Base-by-base conservation (phyloP, 2,113 vertebrate genomes). In the Spermophilus dauricus region DNA sequence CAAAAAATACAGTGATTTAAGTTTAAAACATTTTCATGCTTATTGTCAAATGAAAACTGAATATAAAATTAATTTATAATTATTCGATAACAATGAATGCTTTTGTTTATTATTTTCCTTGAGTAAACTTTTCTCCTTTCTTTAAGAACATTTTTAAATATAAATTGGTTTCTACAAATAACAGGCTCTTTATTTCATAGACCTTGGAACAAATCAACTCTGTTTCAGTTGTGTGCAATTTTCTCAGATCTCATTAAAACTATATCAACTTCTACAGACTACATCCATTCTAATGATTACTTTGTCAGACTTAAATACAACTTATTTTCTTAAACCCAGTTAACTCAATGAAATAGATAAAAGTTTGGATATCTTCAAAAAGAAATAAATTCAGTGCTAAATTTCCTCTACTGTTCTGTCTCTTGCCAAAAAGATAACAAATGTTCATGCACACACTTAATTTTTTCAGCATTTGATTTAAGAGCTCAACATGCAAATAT, bases 161-260 rank as follows among this genome's bases (percentile, higher is more conserved):
- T 77, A 94, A 63, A 84, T 61, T 5, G 58, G 14, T 5, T 24
- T 69, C 30, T 85, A 28, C 11, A 86, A 89, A 94, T 58, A 91
- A 67, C 24, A 14, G 37, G 1, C 0, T 34, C 8, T 17, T 70
- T 89, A 53, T 93, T 97, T 32, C 24, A 48, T 26, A 91, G 37
- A 88, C 61, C 24, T 26, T 75, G 34, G 30, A 86, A 11, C 18
- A 76, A 69, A 78, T 83, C 39, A 78, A 11, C 69, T 97, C 20
- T 6, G 72, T 30, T 92, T 75, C 86, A 78, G 30, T 48, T 42
- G 28, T 92, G 67, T 69, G 14, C 28, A 87, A 6, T 78, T 93
- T 72, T 91, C 24, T 84, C 16, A 72, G 48, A 75, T 85, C 51
- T 96, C 75, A 95, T 87, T 95, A 89, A 94, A 83, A 63, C n/a